Evolutionary conservation across 2,113 vertebrate genomes (phyloP), one percentile per base, ranked within the genome.

Genomic region (Charina bottae): DNA sequence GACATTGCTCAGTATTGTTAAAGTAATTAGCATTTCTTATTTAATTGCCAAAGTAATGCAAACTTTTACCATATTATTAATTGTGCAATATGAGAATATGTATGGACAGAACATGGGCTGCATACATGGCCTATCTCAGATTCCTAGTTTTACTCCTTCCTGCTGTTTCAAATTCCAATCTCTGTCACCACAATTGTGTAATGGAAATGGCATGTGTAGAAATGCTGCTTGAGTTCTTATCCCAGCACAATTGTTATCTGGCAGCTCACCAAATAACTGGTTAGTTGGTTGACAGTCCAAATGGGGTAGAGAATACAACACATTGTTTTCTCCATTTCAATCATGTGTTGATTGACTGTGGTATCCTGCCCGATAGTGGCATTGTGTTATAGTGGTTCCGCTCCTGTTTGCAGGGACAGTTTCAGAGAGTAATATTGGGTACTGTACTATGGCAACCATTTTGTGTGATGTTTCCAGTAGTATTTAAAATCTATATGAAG

Each of bases 21-120:
- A 0, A 86, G 53, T 19, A 17, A 83, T 85, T 89, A 37, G 3
- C 90, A 83, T 24, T 91, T 28, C 91, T 19, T 78, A 6, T 88
- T 93, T 49, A 90, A 91, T 87, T 46, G 1, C 1, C 89, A 89
- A 62, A 1, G 90, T 93, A 90, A 92, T 93, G 62, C n/a, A 28
- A n/a, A 85, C 13, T 10, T 83, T 89, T 87, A 90, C 4, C 62
- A 56, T 33, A 1, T 93, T 88, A 28, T 62, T 28, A 85, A 53
- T 85, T 78, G 17, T 78, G 37, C 4, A 78, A 78, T 42, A 78
- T 21, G 33, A 78, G 33, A 42, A 37, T 78, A 37, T 78, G 33
- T 78, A 37, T 78, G 33, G 33, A 9, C 33, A 42, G 72, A 78
- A 78, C 72, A 78, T 42, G 33, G 37, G 17, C 33, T 78, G 72